These are phyloP conservation scores for Motacilla alba DNA, from an alignment of 2,113 vertebrate species.

Conservation along the genomic window DNA sequence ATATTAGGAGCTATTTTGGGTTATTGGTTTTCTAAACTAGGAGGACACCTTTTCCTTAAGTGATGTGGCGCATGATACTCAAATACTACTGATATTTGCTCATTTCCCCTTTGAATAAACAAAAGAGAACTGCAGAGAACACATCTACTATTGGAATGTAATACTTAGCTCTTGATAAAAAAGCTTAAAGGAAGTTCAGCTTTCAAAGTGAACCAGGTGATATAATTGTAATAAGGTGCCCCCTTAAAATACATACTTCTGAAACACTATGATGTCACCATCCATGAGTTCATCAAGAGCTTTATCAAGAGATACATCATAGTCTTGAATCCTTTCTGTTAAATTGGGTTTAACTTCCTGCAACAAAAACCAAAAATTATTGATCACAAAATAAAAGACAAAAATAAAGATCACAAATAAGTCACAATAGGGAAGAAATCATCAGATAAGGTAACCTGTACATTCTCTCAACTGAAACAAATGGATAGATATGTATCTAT, in stretches of 20 bases:
- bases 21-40: not conserved
- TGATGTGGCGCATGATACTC: not conserved
- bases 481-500: fast-evolving
- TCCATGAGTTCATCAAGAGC: slow-evolving; percentile 99
- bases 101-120: not conserved
- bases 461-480: not conserved
- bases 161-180: not conserved
- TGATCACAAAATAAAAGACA: not conserved
- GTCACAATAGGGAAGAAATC: not conserved
- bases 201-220: not conserved
- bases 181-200: not conserved
- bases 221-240: not conserved
- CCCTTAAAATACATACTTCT: slow-evolving; percentile 83
- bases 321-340: slow-evolving; percentile 99
- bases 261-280: slow-evolving; percentile 99
- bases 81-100: not conserved
- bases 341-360: slow-evolving; percentile 99
- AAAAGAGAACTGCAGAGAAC: not conserved
- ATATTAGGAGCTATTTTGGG: not conserved
- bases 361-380: not conserved
- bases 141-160: not conserved
- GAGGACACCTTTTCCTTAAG: not conserved
- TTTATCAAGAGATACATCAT: slow-evolving; percentile 98
- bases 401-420: not conserved
- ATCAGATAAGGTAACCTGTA: not conserved